Conservation (phyloP, 2,113 vertebrate genomes). For the Poeciliopsis turrubarensis region DNA sequence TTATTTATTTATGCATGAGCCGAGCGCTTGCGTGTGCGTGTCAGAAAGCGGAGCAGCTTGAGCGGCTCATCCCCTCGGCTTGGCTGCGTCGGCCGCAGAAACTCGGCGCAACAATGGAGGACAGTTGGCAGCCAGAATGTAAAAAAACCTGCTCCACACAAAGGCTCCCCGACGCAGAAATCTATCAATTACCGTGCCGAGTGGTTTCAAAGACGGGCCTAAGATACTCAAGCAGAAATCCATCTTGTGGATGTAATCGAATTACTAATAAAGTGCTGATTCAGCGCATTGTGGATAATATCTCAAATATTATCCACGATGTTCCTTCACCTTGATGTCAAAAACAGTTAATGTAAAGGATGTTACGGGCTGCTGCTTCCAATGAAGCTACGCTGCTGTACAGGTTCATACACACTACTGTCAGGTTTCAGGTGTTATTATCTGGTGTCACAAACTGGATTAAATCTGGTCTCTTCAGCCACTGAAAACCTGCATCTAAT, state of each 20-base stretch:
- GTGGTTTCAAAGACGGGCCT: slow-evolving; percentile 20
- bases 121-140: slow-evolving; percentile 23
- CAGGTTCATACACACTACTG: too few relatives aligned
- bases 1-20: neutral
- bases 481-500: too few relatives aligned
- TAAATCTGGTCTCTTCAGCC: too few relatives aligned
- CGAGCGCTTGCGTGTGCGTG: neutral
- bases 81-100: slow-evolving; percentile 34
- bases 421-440: too few relatives aligned
- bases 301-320: too few relatives aligned
- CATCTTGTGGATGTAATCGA: slow-evolving; percentile 30
- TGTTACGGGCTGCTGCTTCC: too few relatives aligned
- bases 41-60: slow-evolving; percentile 29
- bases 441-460: too few relatives aligned
- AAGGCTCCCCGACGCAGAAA: slow-evolving; percentile 15
- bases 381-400: too few relatives aligned
- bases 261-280: slow-evolving; percentile 16
- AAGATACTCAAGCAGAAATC: slow-evolving; percentile 37
- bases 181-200: slow-evolving; percentile 30
- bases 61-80: slow-evolving; percentile 39
- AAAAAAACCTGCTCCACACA: slow-evolving; percentile 9
- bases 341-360: too few relatives aligned
- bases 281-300: too few relatives aligned
- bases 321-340: too few relatives aligned
- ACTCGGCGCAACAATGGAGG: slow-evolving; percentile 30